Evolutionary conservation across 2,888 invertebrate species (phyloP).

Genomic region (Netelia fuscicornis): DNA sequence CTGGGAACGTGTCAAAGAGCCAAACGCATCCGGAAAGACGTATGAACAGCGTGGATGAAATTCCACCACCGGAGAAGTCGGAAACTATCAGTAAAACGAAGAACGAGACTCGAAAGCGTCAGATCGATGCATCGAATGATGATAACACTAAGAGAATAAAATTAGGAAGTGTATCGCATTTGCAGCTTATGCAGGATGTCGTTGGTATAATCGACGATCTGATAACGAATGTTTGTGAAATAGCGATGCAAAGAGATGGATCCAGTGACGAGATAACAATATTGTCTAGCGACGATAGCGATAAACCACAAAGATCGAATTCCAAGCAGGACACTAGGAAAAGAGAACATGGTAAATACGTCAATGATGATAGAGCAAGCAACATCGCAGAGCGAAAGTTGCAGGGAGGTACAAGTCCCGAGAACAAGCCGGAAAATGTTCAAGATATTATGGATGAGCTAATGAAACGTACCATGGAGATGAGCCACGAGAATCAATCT

Average conservation of each 20-base stretch:
- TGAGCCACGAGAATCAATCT: slow-evolving; percentile 75
- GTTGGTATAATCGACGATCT: slow-evolving; percentile 82
- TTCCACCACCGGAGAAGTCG: slow-evolving; percentile 72
- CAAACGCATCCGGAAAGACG: slow-evolving; percentile 71
- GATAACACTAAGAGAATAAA: slow-evolving; percentile 79
- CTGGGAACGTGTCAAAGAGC: slow-evolving; percentile 74
- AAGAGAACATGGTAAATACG: slow-evolving; percentile 37
- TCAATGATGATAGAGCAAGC: slow-evolving; percentile 15
- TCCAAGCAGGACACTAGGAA: slow-evolving; percentile 44
- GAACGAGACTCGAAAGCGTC: slow-evolving; percentile 76
- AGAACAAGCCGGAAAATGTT: slow-evolving; percentile 78
- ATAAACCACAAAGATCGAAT: slow-evolving; percentile 67
- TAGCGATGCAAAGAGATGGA: slow-evolving; percentile 66
- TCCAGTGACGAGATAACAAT: slow-evolving; percentile 77
- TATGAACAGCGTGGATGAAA: slow-evolving; percentile 78
- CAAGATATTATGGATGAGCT: slow-evolving; percentile 85
- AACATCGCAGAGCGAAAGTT: slow-evolving; percentile 42
- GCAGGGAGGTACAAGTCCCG: slow-evolving; percentile 51
- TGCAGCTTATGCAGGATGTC: slow-evolving; percentile 83
- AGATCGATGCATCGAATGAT: slow-evolving; percentile 67
- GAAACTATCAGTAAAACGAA: slow-evolving; percentile 62
- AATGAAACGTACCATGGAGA: slow-evolving; percentile 85
- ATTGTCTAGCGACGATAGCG: slow-evolving; percentile 80
- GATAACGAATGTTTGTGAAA: slow-evolving; percentile 81
- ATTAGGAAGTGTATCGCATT: slow-evolving; percentile 78